A percentile compares a stretch with the other conserved stretches of the same genome.
Conservation (phyloP, 2,113 vertebrate species). For the Corythaeola cristata region DNA sequence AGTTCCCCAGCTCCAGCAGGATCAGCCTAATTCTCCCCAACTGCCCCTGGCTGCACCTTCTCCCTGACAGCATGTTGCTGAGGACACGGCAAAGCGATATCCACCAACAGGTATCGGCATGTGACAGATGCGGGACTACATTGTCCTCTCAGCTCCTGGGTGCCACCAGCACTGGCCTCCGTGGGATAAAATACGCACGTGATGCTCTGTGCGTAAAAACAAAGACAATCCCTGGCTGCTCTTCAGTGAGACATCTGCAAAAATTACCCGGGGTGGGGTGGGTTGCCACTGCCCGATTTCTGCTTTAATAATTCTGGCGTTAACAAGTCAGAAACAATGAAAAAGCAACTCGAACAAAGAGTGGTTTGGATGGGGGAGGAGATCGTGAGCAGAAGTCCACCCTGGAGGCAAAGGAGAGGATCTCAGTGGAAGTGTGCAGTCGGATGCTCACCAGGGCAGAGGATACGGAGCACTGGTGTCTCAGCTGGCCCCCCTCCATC, state of each 20-base stretch:
- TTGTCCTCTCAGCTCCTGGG: background rate
- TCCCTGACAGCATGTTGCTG: background rate
- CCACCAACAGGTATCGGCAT: accelerated
- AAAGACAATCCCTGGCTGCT: background rate
- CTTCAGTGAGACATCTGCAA: background rate
- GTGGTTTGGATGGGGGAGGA: background rate
- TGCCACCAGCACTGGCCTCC: background rate
- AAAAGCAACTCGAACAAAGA: background rate
- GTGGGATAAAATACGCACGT: background rate
- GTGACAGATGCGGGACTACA: accelerated
- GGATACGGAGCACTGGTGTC: background rate
- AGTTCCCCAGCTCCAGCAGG: background rate
- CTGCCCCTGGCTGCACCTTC: background rate
- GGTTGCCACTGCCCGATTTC: accelerated
- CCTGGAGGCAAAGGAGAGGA: background rate
- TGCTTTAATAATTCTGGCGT: background rate
- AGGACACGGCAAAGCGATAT: accelerated
- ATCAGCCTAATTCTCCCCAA: background rate
- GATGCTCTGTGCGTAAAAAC: background rate
- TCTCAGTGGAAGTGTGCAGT: accelerated
- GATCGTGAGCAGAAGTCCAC: background rate
- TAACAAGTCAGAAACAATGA: background rate
- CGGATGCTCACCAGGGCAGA: accelerated
- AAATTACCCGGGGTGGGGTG: accelerated
- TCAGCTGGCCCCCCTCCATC: background rate